Evolutionary conservation across 2,797 vertebrate species (phyloP), one percentile per base, ranked within the genome.

Genomic region (Leptodactylus fallax): DNA sequence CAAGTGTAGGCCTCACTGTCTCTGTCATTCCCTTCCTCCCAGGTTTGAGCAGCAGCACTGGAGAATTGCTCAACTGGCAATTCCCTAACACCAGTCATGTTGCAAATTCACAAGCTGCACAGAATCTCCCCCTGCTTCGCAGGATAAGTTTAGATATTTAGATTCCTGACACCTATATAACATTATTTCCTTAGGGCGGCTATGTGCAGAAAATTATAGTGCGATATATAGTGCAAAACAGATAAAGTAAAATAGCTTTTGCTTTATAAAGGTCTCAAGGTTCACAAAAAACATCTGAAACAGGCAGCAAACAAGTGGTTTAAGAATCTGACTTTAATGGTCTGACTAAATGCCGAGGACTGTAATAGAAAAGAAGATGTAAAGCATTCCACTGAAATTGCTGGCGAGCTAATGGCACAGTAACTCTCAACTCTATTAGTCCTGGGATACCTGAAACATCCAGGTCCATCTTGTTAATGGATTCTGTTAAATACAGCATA

Each of bases 241-340:
- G 3, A 49, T 74, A 74, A 27, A 47, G 45, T 49, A 45, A 11
- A 74, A 74, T 74, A 11, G 71, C 10, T n/a, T 76, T 76, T 51
- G 11, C 6, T 76, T 53, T 6, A 0, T 23, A 76, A 74, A 74
- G 49, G 47, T 47, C 47, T 76, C 47, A 74, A 49, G 71, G 21
- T 74, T 74, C 19, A 76, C 21, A 51, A 76, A 51, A 36, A 76
- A 76, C 19, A 74, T n/a, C 45, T 51, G 7, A 11, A 74, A 74
- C 11, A 74, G 71, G 19, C 45, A 49, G 23, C 60, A 81, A 81
- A 81, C 21, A 56, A 56, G 49, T 12, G 11, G 45, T 77, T 13
- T 63, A 81, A 58, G 58, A 61, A 58, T 49, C 19, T 81, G 58
- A 47, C 19, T 27, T 47, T 81, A 81, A 81, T 49, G 79, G 19